A percentile compares a stretch with the other conserved stretches of the same genome.
These are phyloP conservation scores for Scaptodrosophila latifasciaeformis DNA, from an alignment of 2,888 invertebrate genomes.

Conservation along the genomic window DNA sequence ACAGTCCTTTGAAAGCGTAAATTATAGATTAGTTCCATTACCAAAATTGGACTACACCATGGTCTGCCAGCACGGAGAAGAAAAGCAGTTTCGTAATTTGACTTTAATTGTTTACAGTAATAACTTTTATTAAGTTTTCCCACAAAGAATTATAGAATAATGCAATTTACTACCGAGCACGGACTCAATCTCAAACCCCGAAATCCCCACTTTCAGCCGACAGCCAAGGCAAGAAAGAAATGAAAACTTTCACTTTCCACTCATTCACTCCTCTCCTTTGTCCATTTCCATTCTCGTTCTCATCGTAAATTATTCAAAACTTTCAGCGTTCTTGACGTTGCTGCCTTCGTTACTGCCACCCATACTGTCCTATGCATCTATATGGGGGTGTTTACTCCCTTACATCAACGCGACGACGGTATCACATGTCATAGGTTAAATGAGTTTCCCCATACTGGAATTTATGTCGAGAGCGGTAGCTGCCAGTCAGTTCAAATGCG, in stretches of 20 bases:
- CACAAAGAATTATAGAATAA: neutral
- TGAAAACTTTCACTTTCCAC: conserved; percentile 42
- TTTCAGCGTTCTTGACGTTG: conserved; percentile 37
- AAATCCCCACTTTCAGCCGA: no score
- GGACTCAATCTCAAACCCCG: no score
- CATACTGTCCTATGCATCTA: conserved; percentile 18
- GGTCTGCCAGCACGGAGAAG: no score
- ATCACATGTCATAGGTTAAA: conserved; percentile 49
- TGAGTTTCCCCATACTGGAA: conserved; percentile 30
- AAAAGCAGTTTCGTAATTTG: no score
- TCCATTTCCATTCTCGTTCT: no score
- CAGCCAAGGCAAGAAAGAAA: no score
- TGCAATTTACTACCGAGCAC: neutral
- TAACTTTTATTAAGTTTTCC: neutral
- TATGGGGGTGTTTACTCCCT: no score
- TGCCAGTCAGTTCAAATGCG: conserved; percentile 3
- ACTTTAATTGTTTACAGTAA: no score
- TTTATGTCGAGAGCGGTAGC: conserved; percentile 21
- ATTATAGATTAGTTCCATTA: no score
- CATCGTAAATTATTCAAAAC: conserved; percentile 53
- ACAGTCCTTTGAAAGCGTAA: no score
- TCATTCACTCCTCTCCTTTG: no score
- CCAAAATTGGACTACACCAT: no score
- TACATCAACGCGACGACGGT: neutral
- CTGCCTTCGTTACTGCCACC: neutral